Conservation (phyloP, 2,888 invertebrate species). For the Hipparchia semele region DNA sequence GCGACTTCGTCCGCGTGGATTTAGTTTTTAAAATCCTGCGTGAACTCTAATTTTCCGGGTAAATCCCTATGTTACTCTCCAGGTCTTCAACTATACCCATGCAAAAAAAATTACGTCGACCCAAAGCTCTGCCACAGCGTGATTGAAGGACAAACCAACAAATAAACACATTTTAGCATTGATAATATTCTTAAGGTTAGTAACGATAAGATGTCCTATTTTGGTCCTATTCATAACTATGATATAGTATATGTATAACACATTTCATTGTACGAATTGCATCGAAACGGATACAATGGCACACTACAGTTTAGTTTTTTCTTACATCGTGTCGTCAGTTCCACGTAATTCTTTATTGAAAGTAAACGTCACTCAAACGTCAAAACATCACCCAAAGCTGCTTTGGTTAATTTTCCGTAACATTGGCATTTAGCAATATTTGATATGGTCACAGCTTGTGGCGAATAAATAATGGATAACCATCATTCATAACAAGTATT, state of each 20-base stretch:
- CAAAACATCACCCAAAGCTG: slow-evolving; percentile 65
- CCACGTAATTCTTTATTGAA: slow-evolving; percentile 72
- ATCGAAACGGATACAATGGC: slow-evolving; percentile 21
- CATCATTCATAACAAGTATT: slow-evolving; percentile 9
- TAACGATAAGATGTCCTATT: too few species aligned
- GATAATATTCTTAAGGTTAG: too few species aligned
- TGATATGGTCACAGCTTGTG: slow-evolving; percentile 50
- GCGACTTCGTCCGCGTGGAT: too few species aligned
- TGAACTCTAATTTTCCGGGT: too few species aligned
- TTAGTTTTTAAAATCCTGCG: too few species aligned
- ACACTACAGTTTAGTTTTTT: slow-evolving; percentile 23
- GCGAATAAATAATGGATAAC: slow-evolving; percentile 37
- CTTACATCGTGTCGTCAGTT: slow-evolving; percentile 56
- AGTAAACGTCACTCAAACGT: slow-evolving; percentile 79
- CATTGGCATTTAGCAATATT: slow-evolving; percentile 51
- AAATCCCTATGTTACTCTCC: too few species aligned
- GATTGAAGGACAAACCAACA: too few species aligned
- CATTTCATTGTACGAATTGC: slow-evolving; percentile 27
- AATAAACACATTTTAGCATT: too few species aligned
- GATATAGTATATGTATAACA: neutral
- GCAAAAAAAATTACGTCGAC: too few species aligned
- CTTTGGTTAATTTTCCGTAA: slow-evolving; percentile 66
- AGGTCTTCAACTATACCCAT: too few species aligned
- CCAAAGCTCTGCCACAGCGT: too few species aligned
- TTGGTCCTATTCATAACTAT: slow-evolving; percentile 27